phyloP scores from a whole-genome alignment of 1,140 invertebrate species.

The Brachystomella parvula region DNA sequence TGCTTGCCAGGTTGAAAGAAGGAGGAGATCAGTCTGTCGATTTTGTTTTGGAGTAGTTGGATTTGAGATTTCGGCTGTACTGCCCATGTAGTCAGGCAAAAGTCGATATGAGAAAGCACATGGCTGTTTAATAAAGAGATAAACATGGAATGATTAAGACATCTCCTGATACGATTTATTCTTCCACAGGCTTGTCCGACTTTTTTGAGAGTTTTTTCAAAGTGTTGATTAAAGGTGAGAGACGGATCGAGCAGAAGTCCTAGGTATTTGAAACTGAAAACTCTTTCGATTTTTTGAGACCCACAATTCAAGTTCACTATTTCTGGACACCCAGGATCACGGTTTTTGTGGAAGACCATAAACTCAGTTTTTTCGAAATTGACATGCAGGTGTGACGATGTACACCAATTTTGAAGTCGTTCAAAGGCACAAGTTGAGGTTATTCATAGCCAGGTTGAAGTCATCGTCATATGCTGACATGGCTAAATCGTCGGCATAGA shows the following conservation, averaged over 20 bases:
- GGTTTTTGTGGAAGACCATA: too few species aligned
- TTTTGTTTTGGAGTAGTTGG: too few species aligned
- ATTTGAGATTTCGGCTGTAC: too few species aligned
- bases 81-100: neutral
- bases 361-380: constrained; percentile 15
- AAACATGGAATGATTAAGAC: neutral
- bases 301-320: neutral
- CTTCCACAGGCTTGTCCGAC: neutral
- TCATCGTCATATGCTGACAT: neutral
- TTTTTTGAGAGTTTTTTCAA: neutral
- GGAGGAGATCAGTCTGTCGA: too few species aligned
- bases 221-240: neutral
- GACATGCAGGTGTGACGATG: neutral
- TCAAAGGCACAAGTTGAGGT: neutral
- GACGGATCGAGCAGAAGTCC: neutral
- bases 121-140: neutral
- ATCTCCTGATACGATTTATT: neutral
- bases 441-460: neutral
- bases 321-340: neutral
- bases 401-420: constrained; percentile 2
- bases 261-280: neutral
- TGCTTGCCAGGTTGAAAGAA: too few species aligned
- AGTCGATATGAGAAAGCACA: neutral
- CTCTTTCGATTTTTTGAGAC: neutral
- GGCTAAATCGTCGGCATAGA: constrained; percentile 40